These are phyloP conservation scores for Synergus gifuensis DNA, from an alignment of 2,888 invertebrate species.

Conservation along the genomic window DNA sequence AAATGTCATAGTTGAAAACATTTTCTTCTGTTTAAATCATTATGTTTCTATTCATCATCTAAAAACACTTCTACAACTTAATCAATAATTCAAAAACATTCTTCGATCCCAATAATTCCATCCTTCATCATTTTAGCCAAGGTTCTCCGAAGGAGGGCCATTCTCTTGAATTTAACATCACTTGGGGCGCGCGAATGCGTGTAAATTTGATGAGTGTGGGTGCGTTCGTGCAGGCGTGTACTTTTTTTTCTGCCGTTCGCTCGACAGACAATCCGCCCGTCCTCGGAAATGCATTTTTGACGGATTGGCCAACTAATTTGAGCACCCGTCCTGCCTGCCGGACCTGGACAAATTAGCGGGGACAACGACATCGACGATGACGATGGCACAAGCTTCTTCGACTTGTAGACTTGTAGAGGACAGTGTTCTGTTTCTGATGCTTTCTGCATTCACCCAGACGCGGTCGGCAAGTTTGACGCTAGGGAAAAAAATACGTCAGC, in stretches of 20 bases:
- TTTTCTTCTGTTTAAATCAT: neutral
- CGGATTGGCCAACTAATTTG: conserved; percentile 68
- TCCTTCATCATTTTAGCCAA: neutral
- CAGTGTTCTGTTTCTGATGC: neutral
- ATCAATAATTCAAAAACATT: neutral
- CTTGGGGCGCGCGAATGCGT: conserved; percentile 40
- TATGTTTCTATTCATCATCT: neutral
- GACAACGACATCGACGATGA: neutral
- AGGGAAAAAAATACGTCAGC: conserved; percentile 6
- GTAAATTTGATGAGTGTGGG: conserved; percentile 3
- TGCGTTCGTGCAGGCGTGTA: conserved; percentile 48
- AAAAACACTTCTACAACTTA: neutral
- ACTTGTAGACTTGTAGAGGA: neutral
- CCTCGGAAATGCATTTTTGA: conserved; percentile 66
- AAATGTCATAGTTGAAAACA: neutral
- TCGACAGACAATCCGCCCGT: conserved; percentile 60
- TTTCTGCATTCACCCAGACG: neutral
- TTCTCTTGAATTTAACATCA: conserved; percentile 10
- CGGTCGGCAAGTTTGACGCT: conserved; percentile 4
- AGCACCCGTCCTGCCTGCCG: conserved; percentile 39
- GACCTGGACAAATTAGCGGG: conserved; percentile 29
- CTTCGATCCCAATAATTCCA: neutral
- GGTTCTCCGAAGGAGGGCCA: neutral
- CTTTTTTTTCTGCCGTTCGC: conserved; percentile 28
- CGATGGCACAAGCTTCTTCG: neutral